Evolutionary conservation across 2,797 vertebrate genomes (phyloP), one percentile per base, ranked within the genome.

Genomic region (Danio aesculapii): DNA sequence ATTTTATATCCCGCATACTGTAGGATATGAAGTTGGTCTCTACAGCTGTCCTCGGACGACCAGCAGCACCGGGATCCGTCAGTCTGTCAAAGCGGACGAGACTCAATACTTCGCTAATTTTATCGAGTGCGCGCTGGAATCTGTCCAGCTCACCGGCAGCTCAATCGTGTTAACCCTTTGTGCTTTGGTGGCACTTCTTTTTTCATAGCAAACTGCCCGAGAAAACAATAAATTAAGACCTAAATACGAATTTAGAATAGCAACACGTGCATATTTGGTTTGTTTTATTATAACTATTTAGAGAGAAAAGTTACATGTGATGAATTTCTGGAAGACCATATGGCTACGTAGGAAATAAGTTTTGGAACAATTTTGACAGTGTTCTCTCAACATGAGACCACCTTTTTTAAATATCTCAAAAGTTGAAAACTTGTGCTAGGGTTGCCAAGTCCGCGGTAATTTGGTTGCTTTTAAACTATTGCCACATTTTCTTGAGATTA

Each of bases 131-230:
- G 46, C 5, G 3, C 63, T 83, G 85, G 81, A 84, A 17, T 74
- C 39, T 16, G 57, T 58, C 79, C 75, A 81, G 61, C 52, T 58
- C 6, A 6, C 49, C 8, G 8, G 46, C 46, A 55, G 14, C 64
- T 21, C 64, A 46, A 49, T 19, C 46, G 6, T 13, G 70, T 83
- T 82, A 87, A 87, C 85, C 74, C 83, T 63, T 85, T 55, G 43
- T 59, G 75, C 16, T 47, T 3, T 39, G 14, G 49, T 30, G n/a
- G 11, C 16, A 9, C 50, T 8, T 12, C 50, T 8, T 12, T n/a
- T 5, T 50, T 61, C 19, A 46, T 66, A 17, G 55, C 44, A 78
- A 16, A 55, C 12, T 16, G 6, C 62, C 53, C 1, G 2, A 46
- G 5, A 47, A 59, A 58, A n/a, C 13, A 3, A 44, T 1, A 46